Evolutionary conservation across 1,140 invertebrate genomes (phyloP).

Genomic region (Ips nitidus): DNA sequence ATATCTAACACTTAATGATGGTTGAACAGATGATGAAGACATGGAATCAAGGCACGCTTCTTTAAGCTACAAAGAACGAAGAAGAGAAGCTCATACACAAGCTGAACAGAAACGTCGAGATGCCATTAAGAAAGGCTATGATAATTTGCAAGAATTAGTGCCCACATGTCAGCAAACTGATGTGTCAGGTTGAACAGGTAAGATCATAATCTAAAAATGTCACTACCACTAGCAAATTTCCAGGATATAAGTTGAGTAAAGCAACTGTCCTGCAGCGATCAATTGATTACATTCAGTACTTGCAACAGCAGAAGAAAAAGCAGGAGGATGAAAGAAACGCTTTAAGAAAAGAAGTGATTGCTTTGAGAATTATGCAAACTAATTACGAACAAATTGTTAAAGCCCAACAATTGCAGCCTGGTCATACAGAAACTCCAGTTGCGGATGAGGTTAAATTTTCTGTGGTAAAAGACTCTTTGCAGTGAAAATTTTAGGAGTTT

Average conservation of each 20-base stretch:
- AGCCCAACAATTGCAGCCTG: conserved; percentile 90
- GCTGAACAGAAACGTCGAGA: conserved; percentile 96
- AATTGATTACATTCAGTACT: conserved; percentile 88
- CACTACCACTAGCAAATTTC: conserved; percentile 6
- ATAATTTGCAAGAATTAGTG: conserved; percentile 86
- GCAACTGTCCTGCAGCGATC: conserved; percentile 92
- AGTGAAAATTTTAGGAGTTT: not conserved
- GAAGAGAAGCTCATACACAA: conserved; percentile 94
- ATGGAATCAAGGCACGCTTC: conserved; percentile 70
- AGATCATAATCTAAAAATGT: not conserved
- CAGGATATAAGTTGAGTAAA: conserved; percentile 92
- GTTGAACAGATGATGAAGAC: conserved; percentile 74
- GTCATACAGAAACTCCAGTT: conserved; percentile 80
- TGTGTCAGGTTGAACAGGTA: conserved; percentile 59
- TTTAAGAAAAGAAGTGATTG: conserved; percentile 93
- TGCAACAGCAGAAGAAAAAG: conserved; percentile 88
- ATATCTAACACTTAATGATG: not conserved
- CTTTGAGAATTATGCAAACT: conserved; percentile 87
- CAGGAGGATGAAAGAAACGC: conserved; percentile 91
- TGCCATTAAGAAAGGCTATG: conserved; percentile 95
- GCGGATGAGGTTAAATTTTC: conserved; percentile 95
- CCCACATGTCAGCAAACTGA: conserved; percentile 89
- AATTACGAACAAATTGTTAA: conserved; percentile 97
- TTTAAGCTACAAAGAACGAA: conserved; percentile 88
- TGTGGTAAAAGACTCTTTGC: conserved; percentile 68